Percentiles rank a stretch among this genome's conserved stretches.
phyloP scores from a whole-genome alignment of 2,888 invertebrate genomes.

The Trachelus troglodyta region DNA sequence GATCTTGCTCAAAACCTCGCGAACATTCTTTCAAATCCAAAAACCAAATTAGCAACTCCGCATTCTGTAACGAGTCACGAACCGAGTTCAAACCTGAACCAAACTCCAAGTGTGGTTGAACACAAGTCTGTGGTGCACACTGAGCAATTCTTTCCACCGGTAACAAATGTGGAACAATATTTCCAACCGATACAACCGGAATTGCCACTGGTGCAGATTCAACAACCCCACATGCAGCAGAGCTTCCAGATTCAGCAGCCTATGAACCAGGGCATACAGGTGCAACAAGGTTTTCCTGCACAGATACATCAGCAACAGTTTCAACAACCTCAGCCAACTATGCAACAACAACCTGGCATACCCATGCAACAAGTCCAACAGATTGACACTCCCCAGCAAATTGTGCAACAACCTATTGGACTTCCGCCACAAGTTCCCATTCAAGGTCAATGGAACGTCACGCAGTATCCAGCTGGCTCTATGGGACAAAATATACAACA shows the following conservation, averaged over 20 bases:
- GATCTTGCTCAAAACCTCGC: conserved; percentile 63
- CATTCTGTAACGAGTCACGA: conserved; percentile 49
- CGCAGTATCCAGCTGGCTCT: conserved; percentile 23
- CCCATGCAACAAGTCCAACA: conserved; percentile 16
- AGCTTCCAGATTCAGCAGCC: conserved; percentile 9
- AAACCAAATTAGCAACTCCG: conserved; percentile 55
- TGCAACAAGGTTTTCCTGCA: conserved; percentile 34
- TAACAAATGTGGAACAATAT: conserved; percentile 56
- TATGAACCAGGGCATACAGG: conserved; percentile 28
- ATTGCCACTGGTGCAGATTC: conserved; percentile 34
- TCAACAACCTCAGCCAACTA: conserved; percentile 26
- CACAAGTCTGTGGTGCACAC: conserved; percentile 26
- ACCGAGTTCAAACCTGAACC: conserved; percentile 13
- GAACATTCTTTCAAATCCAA: conserved; percentile 62
- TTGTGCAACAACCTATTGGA: background rate
- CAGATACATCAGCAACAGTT: conserved; percentile 29
- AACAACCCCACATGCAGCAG: conserved; percentile 34
- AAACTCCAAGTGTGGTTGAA: conserved; percentile 25
- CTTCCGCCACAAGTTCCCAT: conserved; percentile 8
- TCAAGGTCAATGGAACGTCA: conserved; percentile 30
- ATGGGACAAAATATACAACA: conserved; percentile 40
- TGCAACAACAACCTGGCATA: conserved; percentile 22
- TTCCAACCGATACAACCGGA: conserved; percentile 62
- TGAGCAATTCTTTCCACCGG: conserved; percentile 26
- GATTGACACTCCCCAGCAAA: conserved; percentile 8